A percentile compares a stretch with the other conserved stretches of the same genome.
Evolutionary conservation across 2,113 vertebrate species (phyloP).

Genomic region (Leucopternis melanops): DNA sequence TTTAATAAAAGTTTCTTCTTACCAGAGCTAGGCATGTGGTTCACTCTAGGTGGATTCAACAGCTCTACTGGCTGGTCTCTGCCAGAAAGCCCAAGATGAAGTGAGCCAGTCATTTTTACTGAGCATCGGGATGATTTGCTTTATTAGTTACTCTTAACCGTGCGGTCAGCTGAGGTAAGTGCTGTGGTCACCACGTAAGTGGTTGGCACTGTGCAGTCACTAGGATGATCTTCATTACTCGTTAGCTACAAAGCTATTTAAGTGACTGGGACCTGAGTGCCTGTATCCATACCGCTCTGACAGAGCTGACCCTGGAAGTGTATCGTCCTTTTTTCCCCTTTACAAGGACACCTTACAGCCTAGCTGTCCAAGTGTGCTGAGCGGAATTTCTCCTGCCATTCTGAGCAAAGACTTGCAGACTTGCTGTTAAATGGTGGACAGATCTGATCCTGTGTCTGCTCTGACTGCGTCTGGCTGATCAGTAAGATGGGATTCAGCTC

Average conservation of each 20-base stretch:
- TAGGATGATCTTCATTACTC: neutral
- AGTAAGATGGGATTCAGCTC: neutral
- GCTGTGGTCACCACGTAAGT: neutral
- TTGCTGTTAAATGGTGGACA: neutral
- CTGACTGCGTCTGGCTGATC: neutral
- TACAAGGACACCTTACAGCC: neutral
- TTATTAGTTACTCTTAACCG: neutral
- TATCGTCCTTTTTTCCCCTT: neutral
- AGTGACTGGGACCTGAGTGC: neutral
- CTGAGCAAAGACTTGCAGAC: neutral
- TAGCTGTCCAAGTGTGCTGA: neutral
- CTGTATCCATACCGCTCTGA: neutral
- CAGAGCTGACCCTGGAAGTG: neutral
- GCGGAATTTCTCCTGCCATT: neutral
- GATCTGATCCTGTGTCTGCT: neutral
- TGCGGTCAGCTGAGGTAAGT: neutral
- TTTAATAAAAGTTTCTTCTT: slow-evolving; percentile 34
- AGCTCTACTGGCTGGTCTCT: slow-evolving; percentile 82
- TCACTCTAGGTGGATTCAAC: slow-evolving; percentile 74
- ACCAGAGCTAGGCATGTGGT: slow-evolving; percentile 80
- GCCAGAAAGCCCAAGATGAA: slow-evolving; percentile 80
- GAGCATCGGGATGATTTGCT: too few relatives aligned
- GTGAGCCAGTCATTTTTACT: too few relatives aligned
- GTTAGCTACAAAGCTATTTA: neutral
- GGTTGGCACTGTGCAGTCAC: neutral